A percentile compares a stretch with the other conserved stretches of the same genome.
Conservation (phyloP, 2,113 vertebrate species). For the Triplophysa dalaica region DNA sequence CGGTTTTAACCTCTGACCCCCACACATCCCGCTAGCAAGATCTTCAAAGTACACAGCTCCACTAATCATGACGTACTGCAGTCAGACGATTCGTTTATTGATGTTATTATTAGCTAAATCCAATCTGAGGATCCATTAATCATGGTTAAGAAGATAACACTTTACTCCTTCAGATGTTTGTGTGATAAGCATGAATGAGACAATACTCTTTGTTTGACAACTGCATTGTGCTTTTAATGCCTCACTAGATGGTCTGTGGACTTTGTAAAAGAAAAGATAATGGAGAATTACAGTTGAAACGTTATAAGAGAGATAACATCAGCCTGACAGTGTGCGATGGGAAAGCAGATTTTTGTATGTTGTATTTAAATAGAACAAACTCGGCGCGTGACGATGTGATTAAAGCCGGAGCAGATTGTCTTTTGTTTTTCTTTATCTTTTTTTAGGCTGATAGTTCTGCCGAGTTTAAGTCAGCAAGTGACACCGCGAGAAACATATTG, state of each 20-base stretch:
- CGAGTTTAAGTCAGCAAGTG: background rate
- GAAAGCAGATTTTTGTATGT: background rate
- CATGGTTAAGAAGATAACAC: constrained; percentile 10
- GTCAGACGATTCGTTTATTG: constrained; percentile 1
- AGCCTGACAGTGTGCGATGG: background rate
- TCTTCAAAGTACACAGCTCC: background rate
- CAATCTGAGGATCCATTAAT: too few relatives aligned
- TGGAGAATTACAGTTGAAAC: background rate
- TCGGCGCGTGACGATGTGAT: background rate
- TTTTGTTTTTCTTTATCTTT: background rate
- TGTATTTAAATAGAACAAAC: constrained; percentile 15
- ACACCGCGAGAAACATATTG: background rate
- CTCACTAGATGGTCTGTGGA: background rate
- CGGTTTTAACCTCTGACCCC: constrained; percentile 40
- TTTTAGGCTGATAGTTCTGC: background rate
- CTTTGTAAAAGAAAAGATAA: background rate
- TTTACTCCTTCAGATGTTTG: constrained; percentile 5
- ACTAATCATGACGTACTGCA: background rate
- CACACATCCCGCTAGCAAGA: background rate
- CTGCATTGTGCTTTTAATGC: constrained; percentile 16
- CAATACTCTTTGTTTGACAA: background rate
- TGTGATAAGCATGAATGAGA: background rate
- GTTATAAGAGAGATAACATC: background rate
- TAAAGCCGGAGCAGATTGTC: background rate
- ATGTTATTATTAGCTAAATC: background rate